Conservation (phyloP, 2,797 vertebrate genomes). For the Anomalospiza imberbis region DNA sequence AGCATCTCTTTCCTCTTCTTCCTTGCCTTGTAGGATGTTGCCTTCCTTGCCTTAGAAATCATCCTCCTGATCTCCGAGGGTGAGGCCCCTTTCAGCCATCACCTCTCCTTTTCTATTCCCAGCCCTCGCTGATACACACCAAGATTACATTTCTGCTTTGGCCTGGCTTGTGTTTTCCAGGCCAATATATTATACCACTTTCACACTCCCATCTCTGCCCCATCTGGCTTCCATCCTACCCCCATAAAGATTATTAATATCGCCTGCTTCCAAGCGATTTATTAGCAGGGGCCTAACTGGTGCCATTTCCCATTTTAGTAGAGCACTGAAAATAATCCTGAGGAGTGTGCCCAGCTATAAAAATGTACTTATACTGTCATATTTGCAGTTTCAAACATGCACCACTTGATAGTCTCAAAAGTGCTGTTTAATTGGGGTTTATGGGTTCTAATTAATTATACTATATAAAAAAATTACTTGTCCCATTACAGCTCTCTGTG, state of each 20-base stretch:
- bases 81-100: background rate
- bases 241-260: slow-evolving; percentile 70
- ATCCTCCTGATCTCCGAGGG: background rate
- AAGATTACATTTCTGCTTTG: slow-evolving; percentile 30
- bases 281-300: slow-evolving; percentile 64
- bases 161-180: slow-evolving; percentile 42
- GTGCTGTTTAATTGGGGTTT: slow-evolving; percentile 73
- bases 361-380: slow-evolving; percentile 69
- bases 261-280: slow-evolving; percentile 51
- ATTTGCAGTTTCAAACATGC: slow-evolving; percentile 64
- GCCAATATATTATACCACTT: slow-evolving; percentile 50
- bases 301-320: slow-evolving; percentile 67
- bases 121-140: background rate
- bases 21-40: background rate
- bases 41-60: background rate
- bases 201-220: slow-evolving; percentile 19
- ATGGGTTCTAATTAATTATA: slow-evolving; percentile 71
- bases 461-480: slow-evolving; percentile 61
- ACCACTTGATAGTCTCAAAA: slow-evolving; percentile 72
- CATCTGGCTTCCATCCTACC: slow-evolving; percentile 53
- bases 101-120: background rate
- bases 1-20: background rate
- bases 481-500: slow-evolving; percentile 62
- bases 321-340: slow-evolving; percentile 64
- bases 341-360: slow-evolving; percentile 66